phyloP scores from a whole-genome alignment of 2,797 vertebrate genomes.

The Sebastes diploproa region DNA sequence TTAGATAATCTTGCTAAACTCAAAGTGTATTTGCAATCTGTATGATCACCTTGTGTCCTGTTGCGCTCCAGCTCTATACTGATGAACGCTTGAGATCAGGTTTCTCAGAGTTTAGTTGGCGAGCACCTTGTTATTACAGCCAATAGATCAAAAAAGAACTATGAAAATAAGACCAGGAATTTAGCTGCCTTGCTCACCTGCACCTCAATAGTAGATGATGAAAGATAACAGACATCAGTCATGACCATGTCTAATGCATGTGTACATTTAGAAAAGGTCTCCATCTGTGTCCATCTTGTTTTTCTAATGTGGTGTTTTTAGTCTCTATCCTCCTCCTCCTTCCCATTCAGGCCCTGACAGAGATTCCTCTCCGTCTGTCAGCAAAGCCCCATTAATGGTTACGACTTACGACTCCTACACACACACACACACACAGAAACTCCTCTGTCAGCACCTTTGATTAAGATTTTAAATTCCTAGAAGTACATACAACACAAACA shows the following conservation, averaged over 20 bases:
- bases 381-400: slow-evolving; percentile 48
- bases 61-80: background rate
- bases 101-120: background rate
- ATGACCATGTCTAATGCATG: background rate
- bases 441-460: slow-evolving; percentile 55
- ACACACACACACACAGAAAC: slow-evolving; percentile 6
- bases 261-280: background rate
- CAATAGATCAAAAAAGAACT: background rate
- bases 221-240: background rate
- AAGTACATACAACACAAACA: slow-evolving; percentile 36
- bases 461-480: slow-evolving; percentile 44
- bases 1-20: background rate
- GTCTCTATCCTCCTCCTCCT: background rate
- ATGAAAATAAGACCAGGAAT: background rate
- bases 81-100: background rate
- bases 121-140: background rate
- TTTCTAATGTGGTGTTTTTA: background rate
- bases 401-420: background rate
- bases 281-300: background rate
- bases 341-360: background rate
- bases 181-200: background rate
- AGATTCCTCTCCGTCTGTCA: slow-evolving; percentile 56
- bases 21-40: background rate
- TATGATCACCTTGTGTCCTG: background rate
- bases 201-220: background rate